A percentile compares a stretch with the other conserved stretches of the same genome.
phyloP scores from a whole-genome alignment of 2,888 invertebrate genomes.

The Chloromyia formosa region DNA sequence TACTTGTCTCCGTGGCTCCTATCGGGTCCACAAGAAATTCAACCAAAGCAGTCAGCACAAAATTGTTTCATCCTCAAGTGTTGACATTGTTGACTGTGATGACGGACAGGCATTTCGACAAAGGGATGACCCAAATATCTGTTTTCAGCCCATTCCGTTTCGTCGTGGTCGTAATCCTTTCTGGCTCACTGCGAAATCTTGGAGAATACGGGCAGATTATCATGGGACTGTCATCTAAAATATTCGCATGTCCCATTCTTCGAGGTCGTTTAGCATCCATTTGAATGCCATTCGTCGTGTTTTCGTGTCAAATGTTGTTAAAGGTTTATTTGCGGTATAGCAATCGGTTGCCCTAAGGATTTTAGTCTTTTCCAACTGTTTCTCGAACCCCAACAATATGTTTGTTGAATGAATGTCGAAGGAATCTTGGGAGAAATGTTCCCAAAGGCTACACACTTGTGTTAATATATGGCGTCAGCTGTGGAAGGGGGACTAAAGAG shows the following conservation, averaged over 20 bases:
- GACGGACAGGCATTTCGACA: slow-evolving; percentile 24
- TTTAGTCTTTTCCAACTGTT: slow-evolving; percentile 17
- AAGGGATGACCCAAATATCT: slow-evolving; percentile 35
- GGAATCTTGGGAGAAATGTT: background rate
- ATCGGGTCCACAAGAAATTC: background rate
- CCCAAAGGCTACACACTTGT: background rate
- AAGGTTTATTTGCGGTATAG: slow-evolving; percentile 35
- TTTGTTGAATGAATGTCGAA: background rate
- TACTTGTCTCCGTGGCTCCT: no score
- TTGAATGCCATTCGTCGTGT: slow-evolving; percentile 38
- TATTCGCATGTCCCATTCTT: slow-evolving; percentile 31
- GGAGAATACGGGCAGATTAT: slow-evolving; percentile 9
- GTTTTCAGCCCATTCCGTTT: background rate
- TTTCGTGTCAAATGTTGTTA: slow-evolving; percentile 40
- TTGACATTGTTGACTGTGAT: slow-evolving; percentile 27
- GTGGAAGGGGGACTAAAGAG: slow-evolving; percentile 1
- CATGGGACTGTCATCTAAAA: slow-evolving; percentile 26
- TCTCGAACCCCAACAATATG: background rate
- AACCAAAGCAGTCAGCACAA: background rate
- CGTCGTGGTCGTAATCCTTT: background rate
- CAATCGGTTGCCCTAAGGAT: slow-evolving; percentile 27
- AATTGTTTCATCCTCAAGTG: slow-evolving; percentile 37
- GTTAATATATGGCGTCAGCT: slow-evolving; percentile 11
- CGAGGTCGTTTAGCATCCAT: slow-evolving; percentile 38
- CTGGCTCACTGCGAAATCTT: background rate